A percentile compares a stretch with the other conserved stretches of the same genome.
Conservation (phyloP, 2,113 vertebrate genomes). For the Andinoacara biseriatus region DNA sequence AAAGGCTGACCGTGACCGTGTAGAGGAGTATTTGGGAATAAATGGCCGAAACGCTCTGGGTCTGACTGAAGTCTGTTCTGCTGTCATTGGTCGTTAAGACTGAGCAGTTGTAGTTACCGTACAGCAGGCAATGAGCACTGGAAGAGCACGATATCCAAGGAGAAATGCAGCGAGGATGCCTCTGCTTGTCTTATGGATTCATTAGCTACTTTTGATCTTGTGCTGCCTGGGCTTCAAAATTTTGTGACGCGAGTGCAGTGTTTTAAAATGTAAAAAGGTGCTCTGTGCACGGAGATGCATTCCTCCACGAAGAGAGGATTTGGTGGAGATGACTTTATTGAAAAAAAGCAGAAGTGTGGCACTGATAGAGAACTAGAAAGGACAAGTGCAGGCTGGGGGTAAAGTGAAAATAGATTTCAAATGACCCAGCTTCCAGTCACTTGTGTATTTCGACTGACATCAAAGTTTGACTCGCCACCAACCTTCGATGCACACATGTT, state of each 20-base stretch:
- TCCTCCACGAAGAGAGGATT: background rate
- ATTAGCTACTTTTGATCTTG: conserved; percentile 4
- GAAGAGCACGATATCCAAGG: background rate
- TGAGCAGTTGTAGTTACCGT: background rate
- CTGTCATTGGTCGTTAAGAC: conserved; percentile 22
- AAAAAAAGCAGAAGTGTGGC: background rate
- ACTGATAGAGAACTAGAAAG: background rate
- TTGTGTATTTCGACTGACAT: background rate
- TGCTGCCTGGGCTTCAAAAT: background rate
- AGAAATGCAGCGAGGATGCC: background rate
- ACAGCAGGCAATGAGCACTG: background rate
- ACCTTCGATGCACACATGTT: background rate
- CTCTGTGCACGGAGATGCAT: background rate
- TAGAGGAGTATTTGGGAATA: conserved; percentile 4
- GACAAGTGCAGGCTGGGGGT: background rate
- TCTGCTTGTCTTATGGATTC: background rate
- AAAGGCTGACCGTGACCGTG: conserved; percentile 61
- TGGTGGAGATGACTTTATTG: background rate
- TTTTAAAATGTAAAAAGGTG: conserved; percentile 36
- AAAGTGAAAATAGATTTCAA: background rate
- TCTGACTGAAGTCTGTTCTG: conserved; percentile 40
- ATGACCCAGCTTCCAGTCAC: conserved; percentile 1
- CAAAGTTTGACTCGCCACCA: background rate
- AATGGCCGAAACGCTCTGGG: conserved; percentile 13
- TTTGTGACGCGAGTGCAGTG: conserved; percentile 5